Evolutionary conservation across 2,888 invertebrate genomes (phyloP), one percentile per base, ranked within the genome.

Genomic region (Eupithecia subfuscata): DNA sequence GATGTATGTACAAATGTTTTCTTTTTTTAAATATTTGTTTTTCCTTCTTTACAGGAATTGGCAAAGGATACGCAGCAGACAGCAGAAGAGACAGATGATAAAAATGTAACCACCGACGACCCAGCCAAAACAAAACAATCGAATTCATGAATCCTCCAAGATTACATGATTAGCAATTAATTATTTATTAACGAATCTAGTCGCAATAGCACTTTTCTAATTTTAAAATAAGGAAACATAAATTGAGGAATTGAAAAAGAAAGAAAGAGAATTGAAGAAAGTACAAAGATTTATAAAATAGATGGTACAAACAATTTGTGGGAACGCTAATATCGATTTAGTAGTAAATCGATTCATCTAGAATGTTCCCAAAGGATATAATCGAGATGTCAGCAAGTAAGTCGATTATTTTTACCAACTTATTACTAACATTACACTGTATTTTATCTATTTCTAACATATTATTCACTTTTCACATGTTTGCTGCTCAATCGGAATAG

Each of bases 101-200:
- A 94, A 90, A 87, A 94, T 94, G 94, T 95, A 90, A 95, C 94
- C 94, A 94, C 94, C 95, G 91, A 93, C 82, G 81, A 72, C 84
- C 76, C 84, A 85, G 88, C 88, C 89, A 90, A 92, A 91, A 86
- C 84, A 88, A 86, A 84, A 87, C 84, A 84, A 84, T 83, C 88
- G 87, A 87, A 93, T 90, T 92, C 92, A 94, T 92, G 93, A 91
- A 83, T 92, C 92, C 78, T 75, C 71, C 84, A 88, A 89, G 93
- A 91, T 91, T 87, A 93, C 93, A 92, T 94, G 93, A 94, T 92
- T 87, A 82, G 81, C 91, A 93, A 93, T 94, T 92, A 94, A 87
- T 89, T 89, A 90, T 90, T 91, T 90, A 91, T 88, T 86, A 89
- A 94, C 94, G 91, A 95, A 91, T 95, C 94, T 95, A 95, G 94